These are phyloP conservation scores for Felis chaus DNA, from an alignment of 2,113 vertebrate species.

Conservation along the genomic window DNA sequence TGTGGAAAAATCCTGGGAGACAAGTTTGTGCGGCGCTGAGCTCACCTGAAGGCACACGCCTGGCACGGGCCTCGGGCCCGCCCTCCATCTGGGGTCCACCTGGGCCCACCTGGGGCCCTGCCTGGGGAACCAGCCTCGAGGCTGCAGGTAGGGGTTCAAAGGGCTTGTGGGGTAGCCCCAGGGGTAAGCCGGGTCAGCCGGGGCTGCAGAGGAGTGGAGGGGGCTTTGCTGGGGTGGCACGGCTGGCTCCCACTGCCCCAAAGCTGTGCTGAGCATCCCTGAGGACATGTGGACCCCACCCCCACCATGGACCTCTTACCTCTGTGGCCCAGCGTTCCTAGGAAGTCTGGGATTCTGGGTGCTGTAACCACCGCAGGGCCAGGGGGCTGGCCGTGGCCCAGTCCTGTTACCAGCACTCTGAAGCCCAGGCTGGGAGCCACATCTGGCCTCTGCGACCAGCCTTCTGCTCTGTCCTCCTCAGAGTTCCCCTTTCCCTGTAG, in stretches of 20 bases:
- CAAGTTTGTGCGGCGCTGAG: conserved; percentile 73
- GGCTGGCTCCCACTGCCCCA: background rate
- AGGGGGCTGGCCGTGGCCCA: background rate
- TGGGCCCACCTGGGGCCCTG: background rate
- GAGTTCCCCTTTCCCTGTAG: background rate
- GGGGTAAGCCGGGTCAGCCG: background rate
- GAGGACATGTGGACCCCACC: background rate
- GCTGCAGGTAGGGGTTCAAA: background rate
- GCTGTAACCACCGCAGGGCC: background rate
- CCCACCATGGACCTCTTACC: rapidly evolving
- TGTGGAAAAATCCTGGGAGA: conserved; percentile 81
- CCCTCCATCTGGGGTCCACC: background rate
- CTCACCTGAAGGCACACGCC: conserved; percentile 58
- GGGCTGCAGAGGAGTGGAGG: background rate
- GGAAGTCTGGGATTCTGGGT: background rate
- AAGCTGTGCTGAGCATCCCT: rapidly evolving
- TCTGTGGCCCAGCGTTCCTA: background rate
- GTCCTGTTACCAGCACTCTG: background rate
- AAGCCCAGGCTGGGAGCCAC: background rate
- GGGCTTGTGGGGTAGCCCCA: background rate
- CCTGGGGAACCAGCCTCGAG: background rate
- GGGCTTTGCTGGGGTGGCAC: background rate
- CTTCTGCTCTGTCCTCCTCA: background rate
- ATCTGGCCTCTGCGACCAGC: background rate
- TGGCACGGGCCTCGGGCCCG: conserved; percentile 14